Conservation (phyloP, 2,113 vertebrate species). For the Hassar affinis region DNA sequence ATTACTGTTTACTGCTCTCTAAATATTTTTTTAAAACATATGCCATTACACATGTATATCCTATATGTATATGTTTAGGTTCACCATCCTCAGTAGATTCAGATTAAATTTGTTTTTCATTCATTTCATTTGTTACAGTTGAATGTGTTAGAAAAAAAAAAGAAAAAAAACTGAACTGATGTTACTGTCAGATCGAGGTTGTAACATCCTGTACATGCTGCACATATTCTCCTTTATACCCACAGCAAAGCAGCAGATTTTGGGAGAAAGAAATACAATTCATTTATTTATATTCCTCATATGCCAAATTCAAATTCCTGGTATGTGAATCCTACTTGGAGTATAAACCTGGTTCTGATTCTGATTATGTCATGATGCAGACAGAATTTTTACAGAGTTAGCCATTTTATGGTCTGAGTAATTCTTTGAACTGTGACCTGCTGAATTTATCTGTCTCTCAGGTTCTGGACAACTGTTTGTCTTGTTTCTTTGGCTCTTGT, state of each 20-base stretch:
- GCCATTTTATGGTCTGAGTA: not conserved
- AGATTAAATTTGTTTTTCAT: too few relatives aligned
- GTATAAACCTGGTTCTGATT: not conserved
- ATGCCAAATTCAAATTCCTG: not conserved
- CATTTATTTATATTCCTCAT: not conserved
- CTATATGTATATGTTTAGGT: not conserved
- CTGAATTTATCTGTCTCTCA: not conserved
- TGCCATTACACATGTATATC: too few relatives aligned
- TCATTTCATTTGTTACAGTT: too few relatives aligned
- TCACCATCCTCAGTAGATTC: too few relatives aligned
- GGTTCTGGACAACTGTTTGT: not conserved
- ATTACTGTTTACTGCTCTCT: too few relatives aligned
- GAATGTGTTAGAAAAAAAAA: too few relatives aligned
- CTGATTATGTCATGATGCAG: not conserved
- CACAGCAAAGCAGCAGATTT: not conserved
- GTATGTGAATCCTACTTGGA: not conserved
- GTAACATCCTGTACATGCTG: not conserved
- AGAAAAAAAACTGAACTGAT: too few relatives aligned
- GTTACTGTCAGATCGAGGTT: not conserved
- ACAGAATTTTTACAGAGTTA: slow-evolving; percentile 3
- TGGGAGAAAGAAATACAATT: too few relatives aligned
- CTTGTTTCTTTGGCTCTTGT: not conserved
- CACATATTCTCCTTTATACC: not conserved
- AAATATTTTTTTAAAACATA: too few relatives aligned
- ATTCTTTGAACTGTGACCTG: not conserved